Evolutionary conservation across 2,888 invertebrate genomes (phyloP).

Genomic region (Nomada ruficornis): DNA sequence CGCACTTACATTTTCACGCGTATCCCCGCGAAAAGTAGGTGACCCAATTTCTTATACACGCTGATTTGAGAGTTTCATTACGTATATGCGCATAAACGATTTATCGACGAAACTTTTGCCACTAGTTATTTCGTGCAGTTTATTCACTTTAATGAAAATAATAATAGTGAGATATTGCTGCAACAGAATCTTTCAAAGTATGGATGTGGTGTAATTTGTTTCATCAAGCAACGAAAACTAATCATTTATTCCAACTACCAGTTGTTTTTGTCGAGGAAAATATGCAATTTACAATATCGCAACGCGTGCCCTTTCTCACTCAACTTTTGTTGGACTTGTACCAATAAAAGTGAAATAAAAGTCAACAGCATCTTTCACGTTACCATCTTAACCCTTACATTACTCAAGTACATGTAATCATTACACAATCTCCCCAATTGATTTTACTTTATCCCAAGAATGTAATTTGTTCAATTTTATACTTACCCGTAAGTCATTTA

Average conservation of each 20-base stretch:
- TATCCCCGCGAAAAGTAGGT: conserved; percentile 6
- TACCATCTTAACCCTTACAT: background rate
- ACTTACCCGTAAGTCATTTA: background rate
- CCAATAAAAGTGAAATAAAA: background rate
- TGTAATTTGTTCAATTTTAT: background rate
- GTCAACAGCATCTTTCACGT: background rate
- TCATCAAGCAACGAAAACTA: background rate
- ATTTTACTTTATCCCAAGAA: background rate
- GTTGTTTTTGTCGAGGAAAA: background rate
- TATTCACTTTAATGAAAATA: background rate
- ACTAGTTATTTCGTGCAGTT: background rate
- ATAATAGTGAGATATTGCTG: no score
- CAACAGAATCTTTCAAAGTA: no score
- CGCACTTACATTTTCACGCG: conserved; percentile 15
- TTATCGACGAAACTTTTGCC: background rate
- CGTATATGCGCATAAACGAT: background rate
- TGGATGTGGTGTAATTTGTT: no score
- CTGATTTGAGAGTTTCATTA: background rate
- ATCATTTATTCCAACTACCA: no score
- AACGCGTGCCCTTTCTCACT: background rate
- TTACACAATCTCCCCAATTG: background rate
- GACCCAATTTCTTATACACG: conserved; percentile 10
- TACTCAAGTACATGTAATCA: background rate
- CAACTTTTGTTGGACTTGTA: background rate
- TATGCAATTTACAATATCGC: background rate